A percentile compares a stretch with the other conserved stretches of the same genome.
Evolutionary conservation across 1,140 invertebrate genomes (phyloP).

Genomic region (Diachasmimorpha longicaudata): DNA sequence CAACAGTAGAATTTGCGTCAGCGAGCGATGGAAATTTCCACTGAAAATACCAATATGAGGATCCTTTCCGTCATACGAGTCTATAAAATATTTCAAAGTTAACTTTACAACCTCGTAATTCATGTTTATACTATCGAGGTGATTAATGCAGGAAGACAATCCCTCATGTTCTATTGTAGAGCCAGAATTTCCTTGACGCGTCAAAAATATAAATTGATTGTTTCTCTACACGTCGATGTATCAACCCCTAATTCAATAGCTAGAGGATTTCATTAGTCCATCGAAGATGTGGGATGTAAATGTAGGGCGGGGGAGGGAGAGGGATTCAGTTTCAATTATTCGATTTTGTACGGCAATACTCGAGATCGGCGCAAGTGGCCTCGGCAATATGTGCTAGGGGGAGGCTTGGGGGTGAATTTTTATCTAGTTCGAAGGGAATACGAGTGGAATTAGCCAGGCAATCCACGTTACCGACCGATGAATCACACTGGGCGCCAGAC

Average conservation of each 20-base stretch:
- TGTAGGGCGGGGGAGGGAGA: not conserved
- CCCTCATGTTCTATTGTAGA: no score
- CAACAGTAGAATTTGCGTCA: no score
- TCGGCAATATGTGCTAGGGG: not conserved
- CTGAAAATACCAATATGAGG: no score
- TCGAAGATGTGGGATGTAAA: conserved; percentile 16
- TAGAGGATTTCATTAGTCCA: conserved; percentile 14
- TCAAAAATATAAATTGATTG: not conserved
- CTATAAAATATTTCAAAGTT: no score
- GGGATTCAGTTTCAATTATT: conserved; percentile 26
- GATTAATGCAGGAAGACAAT: no score
- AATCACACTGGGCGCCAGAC: not conserved
- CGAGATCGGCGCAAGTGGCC: not conserved
- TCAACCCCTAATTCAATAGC: conserved; percentile 4
- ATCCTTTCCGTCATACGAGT: no score
- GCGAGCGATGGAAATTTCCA: no score
- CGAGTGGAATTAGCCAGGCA: conserved; percentile 44
- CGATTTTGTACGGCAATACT: conserved; percentile 13
- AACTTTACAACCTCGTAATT: no score
- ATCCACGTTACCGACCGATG: conserved; percentile 40
- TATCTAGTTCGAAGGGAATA: not conserved
- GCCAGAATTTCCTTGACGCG: no score
- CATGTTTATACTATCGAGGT: no score
- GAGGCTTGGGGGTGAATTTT: not conserved
- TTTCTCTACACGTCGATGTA: not conserved